Percentiles rank a stretch among this genome's conserved stretches.
phyloP scores from a whole-genome alignment of 1,140 invertebrate genomes.

The Drosophila seguyi region DNA sequence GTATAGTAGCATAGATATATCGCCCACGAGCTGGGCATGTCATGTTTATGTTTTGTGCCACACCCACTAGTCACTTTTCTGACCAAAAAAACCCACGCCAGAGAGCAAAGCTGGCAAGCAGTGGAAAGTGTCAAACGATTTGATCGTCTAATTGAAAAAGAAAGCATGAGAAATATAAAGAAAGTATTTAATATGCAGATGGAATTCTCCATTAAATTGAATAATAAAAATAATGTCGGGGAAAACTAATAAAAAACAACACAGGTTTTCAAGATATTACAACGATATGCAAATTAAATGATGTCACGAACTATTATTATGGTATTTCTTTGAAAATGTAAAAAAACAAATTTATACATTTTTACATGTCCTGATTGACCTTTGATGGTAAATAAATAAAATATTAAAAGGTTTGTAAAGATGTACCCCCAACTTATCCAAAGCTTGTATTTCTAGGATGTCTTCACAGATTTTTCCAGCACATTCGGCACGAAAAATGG shows the following conservation, averaged over 20 bases:
- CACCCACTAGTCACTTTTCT: constrained; percentile 31
- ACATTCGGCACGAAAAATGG: background rate
- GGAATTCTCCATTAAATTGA: constrained; percentile 25
- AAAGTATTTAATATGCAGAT: constrained; percentile 31
- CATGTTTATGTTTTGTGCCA: constrained; percentile 11
- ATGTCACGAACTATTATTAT: constrained; percentile 2
- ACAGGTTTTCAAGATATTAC: constrained; percentile 22
- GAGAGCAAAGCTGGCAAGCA: constrained; percentile 25
- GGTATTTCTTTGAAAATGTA: background rate
- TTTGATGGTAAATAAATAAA: background rate
- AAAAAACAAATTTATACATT: background rate
- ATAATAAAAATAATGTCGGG: constrained; percentile 24
- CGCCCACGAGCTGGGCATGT: constrained; percentile 19
- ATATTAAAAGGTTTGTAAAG: background rate
- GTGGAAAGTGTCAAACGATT: constrained; percentile 58
- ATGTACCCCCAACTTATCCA: background rate
- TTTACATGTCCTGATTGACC: background rate
- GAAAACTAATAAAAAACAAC: constrained; percentile 12
- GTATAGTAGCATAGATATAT: background rate
- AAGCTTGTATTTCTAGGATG: background rate
- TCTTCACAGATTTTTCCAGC: constrained; percentile 12
- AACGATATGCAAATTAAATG: constrained; percentile 30
- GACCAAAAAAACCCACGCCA: constrained; percentile 30
- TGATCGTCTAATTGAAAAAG: constrained; percentile 32
- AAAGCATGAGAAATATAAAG: constrained; percentile 38